Percentiles rank a stretch among this genome's conserved stretches.
Conservation (phyloP, 2,113 vertebrate species). For the Arothron firmamentum region DNA sequence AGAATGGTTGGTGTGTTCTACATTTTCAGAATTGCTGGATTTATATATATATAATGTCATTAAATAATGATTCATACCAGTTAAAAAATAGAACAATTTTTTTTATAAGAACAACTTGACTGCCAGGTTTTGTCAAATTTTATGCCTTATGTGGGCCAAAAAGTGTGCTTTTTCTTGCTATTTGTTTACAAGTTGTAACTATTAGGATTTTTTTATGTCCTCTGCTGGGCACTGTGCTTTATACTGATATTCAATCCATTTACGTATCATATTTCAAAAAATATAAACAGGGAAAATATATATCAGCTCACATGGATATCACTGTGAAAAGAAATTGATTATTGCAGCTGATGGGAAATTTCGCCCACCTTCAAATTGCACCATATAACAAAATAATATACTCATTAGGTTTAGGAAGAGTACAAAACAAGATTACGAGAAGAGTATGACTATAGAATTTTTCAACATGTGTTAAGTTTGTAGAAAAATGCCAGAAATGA, state of each 20-base stretch:
- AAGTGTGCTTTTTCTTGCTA: constrained; percentile 19
- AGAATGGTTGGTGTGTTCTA: too few relatives aligned
- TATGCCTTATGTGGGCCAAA: constrained; percentile 37
- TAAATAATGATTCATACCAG: too few relatives aligned
- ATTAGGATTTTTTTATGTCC: constrained; percentile 19
- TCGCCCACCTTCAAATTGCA: neutral
- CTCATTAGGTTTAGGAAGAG: too few relatives aligned
- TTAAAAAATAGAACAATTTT: too few relatives aligned
- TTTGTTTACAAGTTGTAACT: constrained; percentile 25
- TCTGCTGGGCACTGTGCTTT: constrained; percentile 12
- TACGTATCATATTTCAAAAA: neutral
- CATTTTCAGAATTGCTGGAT: too few relatives aligned
- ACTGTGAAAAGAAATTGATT: constrained; percentile 4
- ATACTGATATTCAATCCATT: constrained; percentile 11
- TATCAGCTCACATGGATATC: neutral
- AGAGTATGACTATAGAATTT: too few relatives aligned
- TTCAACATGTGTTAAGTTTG: neutral
- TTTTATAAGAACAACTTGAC: too few relatives aligned
- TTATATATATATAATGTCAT: too few relatives aligned
- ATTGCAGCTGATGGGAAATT: neutral
- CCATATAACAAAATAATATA: too few relatives aligned
- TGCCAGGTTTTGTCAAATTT: neutral
- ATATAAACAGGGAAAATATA: neutral
- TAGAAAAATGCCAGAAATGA: neutral
- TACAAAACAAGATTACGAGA: too few relatives aligned